Conservation (phyloP, 2,113 vertebrate genomes). For the Candoia aspera region DNA sequence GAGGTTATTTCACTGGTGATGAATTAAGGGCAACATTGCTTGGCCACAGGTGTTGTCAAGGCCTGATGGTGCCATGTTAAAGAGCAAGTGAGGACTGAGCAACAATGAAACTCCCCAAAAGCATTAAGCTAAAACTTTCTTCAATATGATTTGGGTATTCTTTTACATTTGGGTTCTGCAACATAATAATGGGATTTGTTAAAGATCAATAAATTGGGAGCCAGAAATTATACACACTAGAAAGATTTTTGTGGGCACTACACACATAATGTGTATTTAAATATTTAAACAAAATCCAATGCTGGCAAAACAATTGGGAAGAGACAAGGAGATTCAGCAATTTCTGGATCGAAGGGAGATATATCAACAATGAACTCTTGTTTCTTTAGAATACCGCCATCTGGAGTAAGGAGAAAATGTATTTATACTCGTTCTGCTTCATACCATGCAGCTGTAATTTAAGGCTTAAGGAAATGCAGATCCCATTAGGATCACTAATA, state of each 20-base stretch:
- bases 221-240: neutral
- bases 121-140: neutral
- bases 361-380: neutral
- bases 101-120: neutral
- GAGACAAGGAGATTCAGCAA: neutral
- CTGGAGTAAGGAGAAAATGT: neutral
- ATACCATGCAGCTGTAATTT: constrained; percentile 14
- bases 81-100: neutral
- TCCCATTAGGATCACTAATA: constrained; percentile 27
- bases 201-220: neutral
- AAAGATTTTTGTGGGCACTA: neutral
- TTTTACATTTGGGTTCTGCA: too few species aligned
- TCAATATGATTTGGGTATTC: neutral
- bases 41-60: neutral
- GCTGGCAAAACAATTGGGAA: neutral
- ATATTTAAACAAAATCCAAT: neutral
- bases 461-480: constrained; percentile 25
- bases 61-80: neutral
- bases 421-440: neutral
- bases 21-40: neutral
- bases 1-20: neutral
- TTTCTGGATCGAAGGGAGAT: neutral
- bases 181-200: neutral
- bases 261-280: neutral
- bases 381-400: neutral